A percentile compares a stretch with the other conserved stretches of the same genome.
phyloP scores from a whole-genome alignment of 2,888 invertebrate species.

The Epinotia demarniana region DNA sequence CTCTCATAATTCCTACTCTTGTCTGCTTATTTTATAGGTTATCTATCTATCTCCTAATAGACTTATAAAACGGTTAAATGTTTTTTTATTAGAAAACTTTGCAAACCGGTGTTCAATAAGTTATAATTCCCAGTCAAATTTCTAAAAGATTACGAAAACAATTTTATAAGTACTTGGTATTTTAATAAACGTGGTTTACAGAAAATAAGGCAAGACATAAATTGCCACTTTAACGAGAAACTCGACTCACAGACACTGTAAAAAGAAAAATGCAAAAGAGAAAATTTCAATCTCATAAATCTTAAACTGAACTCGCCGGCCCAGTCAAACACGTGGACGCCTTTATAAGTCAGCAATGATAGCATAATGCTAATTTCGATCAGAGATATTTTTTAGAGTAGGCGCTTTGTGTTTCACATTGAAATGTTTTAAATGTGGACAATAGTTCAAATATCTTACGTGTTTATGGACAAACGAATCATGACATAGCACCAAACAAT shows the following conservation, averaged over 20 bases:
- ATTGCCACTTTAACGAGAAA: slow-evolving; percentile 46
- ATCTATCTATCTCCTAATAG: too few relatives aligned
- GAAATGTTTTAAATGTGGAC: background rate
- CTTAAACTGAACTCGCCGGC: slow-evolving; percentile 32
- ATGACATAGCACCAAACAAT: too few relatives aligned
- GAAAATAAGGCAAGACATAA: slow-evolving; percentile 45
- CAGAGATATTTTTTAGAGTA: slow-evolving; percentile 2
- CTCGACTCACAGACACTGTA: slow-evolving; percentile 39
- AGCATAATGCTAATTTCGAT: background rate
- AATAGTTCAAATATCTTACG: too few relatives aligned
- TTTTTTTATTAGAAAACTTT: too few relatives aligned
- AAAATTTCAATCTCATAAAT: slow-evolving; percentile 42
- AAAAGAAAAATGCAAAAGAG: slow-evolving; percentile 33
- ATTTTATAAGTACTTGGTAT: slow-evolving; percentile 36
- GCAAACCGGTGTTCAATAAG: too few relatives aligned
- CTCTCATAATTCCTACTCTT: too few relatives aligned
- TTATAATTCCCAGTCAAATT: background rate
- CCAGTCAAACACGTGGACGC: slow-evolving; percentile 32
- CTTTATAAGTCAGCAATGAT: slow-evolving; percentile 24
- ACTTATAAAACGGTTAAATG: too few relatives aligned
- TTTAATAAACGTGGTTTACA: slow-evolving; percentile 47
- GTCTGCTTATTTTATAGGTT: too few relatives aligned
- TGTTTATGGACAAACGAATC: too few relatives aligned
- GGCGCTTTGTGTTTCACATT: background rate
- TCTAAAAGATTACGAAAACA: background rate